Conservation (phyloP, 2,113 vertebrate species). For the Nesogale talazaci region DNA sequence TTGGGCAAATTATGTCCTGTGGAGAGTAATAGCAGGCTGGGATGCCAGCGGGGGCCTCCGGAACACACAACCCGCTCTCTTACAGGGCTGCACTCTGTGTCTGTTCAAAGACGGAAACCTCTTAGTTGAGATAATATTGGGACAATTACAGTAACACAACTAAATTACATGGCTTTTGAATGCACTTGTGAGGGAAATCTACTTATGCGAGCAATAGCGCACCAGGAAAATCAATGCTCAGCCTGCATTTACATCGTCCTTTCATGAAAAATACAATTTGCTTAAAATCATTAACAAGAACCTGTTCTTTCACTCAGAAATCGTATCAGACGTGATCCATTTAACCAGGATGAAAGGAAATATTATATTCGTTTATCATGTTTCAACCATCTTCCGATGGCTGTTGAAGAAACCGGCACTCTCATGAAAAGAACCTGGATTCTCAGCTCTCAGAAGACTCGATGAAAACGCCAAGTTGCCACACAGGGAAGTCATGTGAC, state of each 20-base stretch:
- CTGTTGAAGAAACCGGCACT: not conserved
- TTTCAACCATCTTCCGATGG: not conserved
- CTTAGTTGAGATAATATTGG: slow-evolving; percentile 63
- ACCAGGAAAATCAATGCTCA: slow-evolving; percentile 22
- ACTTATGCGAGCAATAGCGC: slow-evolving; percentile 2
- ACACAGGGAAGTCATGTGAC: not conserved
- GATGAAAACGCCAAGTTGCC: not conserved
- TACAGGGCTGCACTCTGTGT: not conserved
- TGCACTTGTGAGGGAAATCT: slow-evolving; percentile 3
- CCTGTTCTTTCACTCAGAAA: not conserved
- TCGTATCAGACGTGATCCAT: not conserved
- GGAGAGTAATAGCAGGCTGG: not conserved
- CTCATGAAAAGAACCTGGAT: not conserved
- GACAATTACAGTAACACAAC: slow-evolving; percentile 9
- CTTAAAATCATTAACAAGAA: slow-evolving; percentile 32
- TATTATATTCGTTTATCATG: not conserved
- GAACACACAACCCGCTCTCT: not conserved
- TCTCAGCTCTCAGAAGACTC: not conserved
- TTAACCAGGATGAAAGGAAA: not conserved
- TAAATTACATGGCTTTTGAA: slow-evolving; percentile 26
- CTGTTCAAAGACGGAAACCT: not conserved
- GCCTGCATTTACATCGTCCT: not conserved
- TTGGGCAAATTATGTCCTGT: not conserved
- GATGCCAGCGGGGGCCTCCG: not conserved
- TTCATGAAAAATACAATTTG: slow-evolving; percentile 46